Evolutionary conservation across 2,797 vertebrate species (phyloP).

Genomic region (Cossypha dichroa): DNA sequence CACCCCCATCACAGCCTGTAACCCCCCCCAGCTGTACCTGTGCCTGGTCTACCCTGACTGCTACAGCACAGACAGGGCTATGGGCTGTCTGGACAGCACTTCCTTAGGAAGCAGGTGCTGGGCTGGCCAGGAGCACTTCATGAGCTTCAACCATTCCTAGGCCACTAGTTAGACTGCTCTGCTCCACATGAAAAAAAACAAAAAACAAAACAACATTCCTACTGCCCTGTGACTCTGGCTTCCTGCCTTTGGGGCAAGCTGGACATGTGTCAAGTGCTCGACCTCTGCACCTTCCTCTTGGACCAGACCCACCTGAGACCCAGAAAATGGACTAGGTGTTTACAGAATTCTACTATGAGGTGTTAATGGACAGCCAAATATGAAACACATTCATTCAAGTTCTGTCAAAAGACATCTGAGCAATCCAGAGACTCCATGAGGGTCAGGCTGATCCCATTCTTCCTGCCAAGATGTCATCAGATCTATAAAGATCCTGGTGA

Average conservation of each 20-base stretch:
- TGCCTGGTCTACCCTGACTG: background rate
- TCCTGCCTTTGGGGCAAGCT: background rate
- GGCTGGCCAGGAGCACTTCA: background rate
- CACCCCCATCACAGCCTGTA: background rate
- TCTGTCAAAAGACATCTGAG: background rate
- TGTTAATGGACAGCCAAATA: background rate
- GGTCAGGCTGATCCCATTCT: background rate
- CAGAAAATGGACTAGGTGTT: background rate
- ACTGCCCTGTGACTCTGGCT: background rate
- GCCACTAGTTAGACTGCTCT: background rate
- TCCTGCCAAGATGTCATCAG: background rate
- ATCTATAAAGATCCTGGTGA: background rate
- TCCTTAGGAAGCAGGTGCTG: background rate
- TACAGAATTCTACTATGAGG: background rate
- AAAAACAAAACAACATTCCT: background rate
- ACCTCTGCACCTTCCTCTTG: background rate
- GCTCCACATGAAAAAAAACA: background rate
- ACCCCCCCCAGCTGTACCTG: background rate
- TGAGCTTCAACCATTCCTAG: background rate
- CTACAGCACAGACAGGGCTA: background rate
- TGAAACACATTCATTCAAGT: background rate
- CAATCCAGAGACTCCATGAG: background rate
- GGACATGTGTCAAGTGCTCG: accelerated
- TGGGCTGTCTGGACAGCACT: background rate
- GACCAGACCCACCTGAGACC: background rate